Base-by-base conservation (phyloP, 1,140 invertebrate genomes). In the Procambarus clarkii region DNA sequence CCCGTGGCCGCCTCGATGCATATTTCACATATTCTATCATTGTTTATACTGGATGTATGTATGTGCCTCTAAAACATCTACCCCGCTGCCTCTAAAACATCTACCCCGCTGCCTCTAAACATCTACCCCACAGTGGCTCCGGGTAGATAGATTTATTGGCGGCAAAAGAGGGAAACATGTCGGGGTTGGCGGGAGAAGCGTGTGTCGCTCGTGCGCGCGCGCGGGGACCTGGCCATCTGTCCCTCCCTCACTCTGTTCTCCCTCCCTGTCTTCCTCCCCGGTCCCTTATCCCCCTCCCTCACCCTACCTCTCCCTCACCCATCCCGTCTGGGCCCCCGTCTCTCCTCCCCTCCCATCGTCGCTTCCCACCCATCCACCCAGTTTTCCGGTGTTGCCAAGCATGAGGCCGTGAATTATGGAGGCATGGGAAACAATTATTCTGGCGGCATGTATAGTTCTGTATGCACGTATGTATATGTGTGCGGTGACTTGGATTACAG, bases 371-470 rank as follows among this genome's bases (percentile, higher is more conserved):
- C 77, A 74, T 24, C 48, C 77, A 58, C 60, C 45, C 77, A 64
- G 86, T 81, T 88, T 88, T 88, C 86, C 86, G 86, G 86, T 88
- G 85, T 86, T 86, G 85, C 85, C 85, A 86, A 58, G 85, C 48
- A 78, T 83, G 76, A 34, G 74, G 48, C 54, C 48, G 74, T 78
- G 85, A 78, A 86, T 86, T 86, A 86, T 86, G 85, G 54, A 34
- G 24, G 11, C 5, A 8, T 74, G 24, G 13, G 18, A n/a, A n/a
- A n/a, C n/a, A n/a, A n/a, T n/a, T n/a, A n/a, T n/a, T n/a, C n/a
- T n/a, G n/a, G n/a, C n/a, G n/a, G n/a, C n/a, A n/a, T n/a, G n/a
- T n/a, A n/a, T n/a, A n/a, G n/a, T n/a, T n/a, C n/a, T n/a, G n/a
- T n/a, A n/a, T n/a, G n/a, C n/a, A n/a, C n/a, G n/a, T n/a, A n/a